Conservation (phyloP, 2,888 invertebrate species). For the Eupithecia exiguata region DNA sequence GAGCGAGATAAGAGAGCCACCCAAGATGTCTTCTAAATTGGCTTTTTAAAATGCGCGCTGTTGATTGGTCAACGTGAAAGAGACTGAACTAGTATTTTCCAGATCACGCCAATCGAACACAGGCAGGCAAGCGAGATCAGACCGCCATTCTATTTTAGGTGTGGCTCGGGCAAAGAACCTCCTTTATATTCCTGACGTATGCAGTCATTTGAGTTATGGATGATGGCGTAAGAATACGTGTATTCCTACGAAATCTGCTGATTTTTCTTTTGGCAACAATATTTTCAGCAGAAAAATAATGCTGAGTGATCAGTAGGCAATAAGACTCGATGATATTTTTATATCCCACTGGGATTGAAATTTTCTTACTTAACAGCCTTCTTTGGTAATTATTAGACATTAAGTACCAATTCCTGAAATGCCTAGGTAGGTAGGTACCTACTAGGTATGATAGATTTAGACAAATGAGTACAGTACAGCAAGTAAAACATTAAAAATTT, state of each 20-base stretch:
- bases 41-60: slow-evolving; percentile 64
- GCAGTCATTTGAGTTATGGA: slow-evolving; percentile 81
- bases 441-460: background rate
- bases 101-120: slow-evolving; percentile 69
- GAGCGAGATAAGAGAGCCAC: slow-evolving; percentile 67
- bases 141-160: slow-evolving; percentile 81
- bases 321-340: slow-evolving; percentile 43
- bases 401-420: too few relatives aligned
- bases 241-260: slow-evolving; percentile 73
- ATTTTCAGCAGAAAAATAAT: slow-evolving; percentile 58
- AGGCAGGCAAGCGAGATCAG: slow-evolving; percentile 60
- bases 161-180: slow-evolving; percentile 72
- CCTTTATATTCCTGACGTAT: slow-evolving; percentile 82
- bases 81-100: slow-evolving; percentile 64
- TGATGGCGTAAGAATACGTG: slow-evolving; percentile 75
- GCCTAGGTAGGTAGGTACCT: background rate
- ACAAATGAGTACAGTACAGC: background rate
- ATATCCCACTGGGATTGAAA: background rate
- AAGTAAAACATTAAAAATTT: background rate
- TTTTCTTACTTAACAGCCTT: background rate
- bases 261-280: slow-evolving; percentile 59
- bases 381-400: background rate
- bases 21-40: slow-evolving; percentile 69
- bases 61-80: slow-evolving; percentile 74
- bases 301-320: slow-evolving; percentile 51